Conservation (phyloP, 1,140 invertebrate species). For the Nasonia giraulti region DNA sequence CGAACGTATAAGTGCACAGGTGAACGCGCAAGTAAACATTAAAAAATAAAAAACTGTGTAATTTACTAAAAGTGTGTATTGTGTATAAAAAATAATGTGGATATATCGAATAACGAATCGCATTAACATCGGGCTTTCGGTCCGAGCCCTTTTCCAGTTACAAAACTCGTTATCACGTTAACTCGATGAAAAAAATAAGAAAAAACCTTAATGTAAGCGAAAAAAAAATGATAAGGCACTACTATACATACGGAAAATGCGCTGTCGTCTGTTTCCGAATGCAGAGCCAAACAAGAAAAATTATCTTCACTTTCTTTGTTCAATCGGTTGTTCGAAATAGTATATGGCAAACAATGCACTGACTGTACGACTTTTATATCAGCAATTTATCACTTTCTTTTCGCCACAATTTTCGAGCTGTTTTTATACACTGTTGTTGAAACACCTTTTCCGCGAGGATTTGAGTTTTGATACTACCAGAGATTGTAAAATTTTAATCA, state of each 20-base stretch:
- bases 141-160: slow-evolving; percentile 28
- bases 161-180: slow-evolving; percentile 31
- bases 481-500: neutral
- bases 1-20: slow-evolving; percentile 39
- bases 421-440: slow-evolving; percentile 6
- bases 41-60: slow-evolving; percentile 42
- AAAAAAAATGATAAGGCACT: slow-evolving; percentile 38
- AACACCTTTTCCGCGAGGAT: neutral
- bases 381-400: neutral
- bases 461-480: neutral
- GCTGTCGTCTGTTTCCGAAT: neutral
- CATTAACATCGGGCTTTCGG: slow-evolving; percentile 6
- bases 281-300: neutral
- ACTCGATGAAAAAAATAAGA: slow-evolving; percentile 26
- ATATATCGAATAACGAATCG: slow-evolving; percentile 30
- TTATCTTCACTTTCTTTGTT: slow-evolving; percentile 8
- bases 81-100: slow-evolving; percentile 32
- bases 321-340: neutral
- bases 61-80: slow-evolving; percentile 33
- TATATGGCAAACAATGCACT: slow-evolving; percentile 22
- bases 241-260: slow-evolving; percentile 18
- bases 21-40: slow-evolving; percentile 13
- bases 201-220: slow-evolving; percentile 20
- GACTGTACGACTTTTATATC: slow-evolving; percentile 23
- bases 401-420: neutral